phyloP scores from a whole-genome alignment of 2,797 vertebrate species.

The Vespertilio murinus region DNA sequence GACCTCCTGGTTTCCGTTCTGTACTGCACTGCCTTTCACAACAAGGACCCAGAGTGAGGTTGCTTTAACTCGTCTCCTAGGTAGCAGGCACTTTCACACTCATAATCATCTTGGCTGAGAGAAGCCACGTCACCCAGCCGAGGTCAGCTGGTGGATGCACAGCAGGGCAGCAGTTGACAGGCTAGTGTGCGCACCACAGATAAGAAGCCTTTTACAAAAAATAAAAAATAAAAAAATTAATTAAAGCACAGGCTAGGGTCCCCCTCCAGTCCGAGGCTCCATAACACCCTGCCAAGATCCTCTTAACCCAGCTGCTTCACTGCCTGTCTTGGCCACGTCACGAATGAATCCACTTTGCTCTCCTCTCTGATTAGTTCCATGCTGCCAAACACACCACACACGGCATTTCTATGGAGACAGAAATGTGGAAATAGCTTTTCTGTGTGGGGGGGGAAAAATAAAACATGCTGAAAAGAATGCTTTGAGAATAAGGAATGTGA shows the following conservation, averaged over 20 bases:
- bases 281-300: neutral
- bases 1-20: neutral
- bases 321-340: neutral
- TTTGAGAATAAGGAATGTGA: neutral
- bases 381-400: neutral
- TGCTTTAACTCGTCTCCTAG: neutral
- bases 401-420: neutral
- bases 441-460: neutral
- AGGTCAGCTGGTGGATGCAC: neutral
- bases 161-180: neutral
- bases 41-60: too few species aligned
- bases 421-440: neutral
- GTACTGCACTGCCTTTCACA: neutral
- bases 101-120: neutral
- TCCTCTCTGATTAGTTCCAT: neutral
- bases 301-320: neutral
- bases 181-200: neutral
- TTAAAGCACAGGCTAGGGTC: neutral
- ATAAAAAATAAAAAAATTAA: too few species aligned
- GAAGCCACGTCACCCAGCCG: neutral
- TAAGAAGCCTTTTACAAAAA: neutral
- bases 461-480: neutral
- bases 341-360: neutral
- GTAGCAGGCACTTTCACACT: neutral
- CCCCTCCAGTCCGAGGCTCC: neutral